phyloP scores from a whole-genome alignment of 2,113 vertebrate species.

The Leptocoma aspasia region DNA sequence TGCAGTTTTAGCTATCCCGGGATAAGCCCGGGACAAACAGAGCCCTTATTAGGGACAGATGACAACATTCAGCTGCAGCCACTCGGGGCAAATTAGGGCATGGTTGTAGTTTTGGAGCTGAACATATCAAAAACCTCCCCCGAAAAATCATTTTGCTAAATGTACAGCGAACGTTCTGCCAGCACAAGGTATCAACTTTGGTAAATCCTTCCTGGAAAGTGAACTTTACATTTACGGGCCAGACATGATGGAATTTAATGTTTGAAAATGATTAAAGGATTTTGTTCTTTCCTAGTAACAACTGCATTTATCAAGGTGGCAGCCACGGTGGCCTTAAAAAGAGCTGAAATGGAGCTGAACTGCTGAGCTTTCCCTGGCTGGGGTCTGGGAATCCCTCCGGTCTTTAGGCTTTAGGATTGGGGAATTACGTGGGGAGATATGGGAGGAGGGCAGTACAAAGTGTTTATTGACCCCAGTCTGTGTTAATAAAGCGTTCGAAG shows the following conservation, averaged over 20 bases:
- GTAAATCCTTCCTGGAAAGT: slow-evolving; percentile 70
- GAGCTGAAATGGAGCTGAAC: slow-evolving; percentile 45
- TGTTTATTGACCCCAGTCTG: slow-evolving; percentile 62
- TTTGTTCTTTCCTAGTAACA: slow-evolving; percentile 68
- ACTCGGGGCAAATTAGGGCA: slow-evolving; percentile 1
- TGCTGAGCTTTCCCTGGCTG: not conserved
- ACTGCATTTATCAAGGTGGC: slow-evolving; percentile 67
- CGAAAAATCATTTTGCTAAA: slow-evolving; percentile 15
- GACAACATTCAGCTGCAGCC: not conserved
- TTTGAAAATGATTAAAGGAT: slow-evolving; percentile 70
- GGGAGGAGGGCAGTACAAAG: slow-evolving; percentile 43
- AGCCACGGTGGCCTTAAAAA: slow-evolving; percentile 50
- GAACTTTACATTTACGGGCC: slow-evolving; percentile 64
- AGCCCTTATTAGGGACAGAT: not conserved
- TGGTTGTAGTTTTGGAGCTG: not conserved
- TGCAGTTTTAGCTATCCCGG: not conserved
- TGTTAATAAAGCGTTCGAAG: slow-evolving; percentile 43
- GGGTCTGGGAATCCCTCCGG: slow-evolving; percentile 24
- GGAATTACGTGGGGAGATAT: not conserved
- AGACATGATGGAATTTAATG: slow-evolving; percentile 65
- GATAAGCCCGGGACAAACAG: not conserved
- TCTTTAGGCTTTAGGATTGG: slow-evolving; percentile 32
- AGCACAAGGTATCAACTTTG: slow-evolving; percentile 46
- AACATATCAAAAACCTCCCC: not conserved
- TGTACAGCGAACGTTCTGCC: not conserved